Percentiles rank a stretch among this genome's conserved stretches.
These are phyloP conservation scores for Amphipyra tragopoginis DNA, from an alignment of 2,888 invertebrate species.

Conservation along the genomic window DNA sequence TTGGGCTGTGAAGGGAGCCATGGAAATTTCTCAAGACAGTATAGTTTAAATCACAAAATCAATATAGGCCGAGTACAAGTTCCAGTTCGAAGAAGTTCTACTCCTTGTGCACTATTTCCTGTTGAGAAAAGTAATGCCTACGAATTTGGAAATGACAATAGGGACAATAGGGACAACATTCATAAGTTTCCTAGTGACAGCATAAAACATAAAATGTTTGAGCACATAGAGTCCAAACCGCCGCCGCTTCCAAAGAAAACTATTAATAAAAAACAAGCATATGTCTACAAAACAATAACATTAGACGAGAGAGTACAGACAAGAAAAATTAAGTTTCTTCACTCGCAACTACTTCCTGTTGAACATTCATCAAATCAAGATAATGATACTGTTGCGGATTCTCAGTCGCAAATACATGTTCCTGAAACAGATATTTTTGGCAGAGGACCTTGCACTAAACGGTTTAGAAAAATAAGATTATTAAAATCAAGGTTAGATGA, in stretches of 20 bases:
- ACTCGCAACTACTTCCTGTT: conserved; percentile 80
- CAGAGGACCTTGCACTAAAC: conserved; percentile 90
- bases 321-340: conserved; percentile 86
- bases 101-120: conserved; percentile 85
- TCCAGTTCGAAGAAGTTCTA: conserved; percentile 84
- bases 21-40: conserved; percentile 81
- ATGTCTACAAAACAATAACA: conserved; percentile 84
- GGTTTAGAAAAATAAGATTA: conserved; percentile 92
- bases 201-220: conserved; percentile 66
- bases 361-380: conserved; percentile 77
- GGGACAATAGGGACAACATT: conserved; percentile 69
- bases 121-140: conserved; percentile 76
- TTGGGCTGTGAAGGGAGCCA: conserved; percentile 73
- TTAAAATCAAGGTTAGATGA: conserved; percentile 92
- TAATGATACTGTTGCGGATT: conserved; percentile 71
- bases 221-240: conserved; percentile 81
- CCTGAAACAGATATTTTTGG: conserved; percentile 84
- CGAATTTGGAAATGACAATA: conserved; percentile 77
- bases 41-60: conserved; percentile 85
- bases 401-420: conserved; percentile 70
- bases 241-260: conserved; percentile 87
- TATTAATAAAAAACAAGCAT: conserved; percentile 81
- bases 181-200: conserved; percentile 65
- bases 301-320: conserved; percentile 87
- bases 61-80: conserved; percentile 82